phyloP scores from a whole-genome alignment of 2,113 vertebrate species.

The Probosciger aterrimus region DNA sequence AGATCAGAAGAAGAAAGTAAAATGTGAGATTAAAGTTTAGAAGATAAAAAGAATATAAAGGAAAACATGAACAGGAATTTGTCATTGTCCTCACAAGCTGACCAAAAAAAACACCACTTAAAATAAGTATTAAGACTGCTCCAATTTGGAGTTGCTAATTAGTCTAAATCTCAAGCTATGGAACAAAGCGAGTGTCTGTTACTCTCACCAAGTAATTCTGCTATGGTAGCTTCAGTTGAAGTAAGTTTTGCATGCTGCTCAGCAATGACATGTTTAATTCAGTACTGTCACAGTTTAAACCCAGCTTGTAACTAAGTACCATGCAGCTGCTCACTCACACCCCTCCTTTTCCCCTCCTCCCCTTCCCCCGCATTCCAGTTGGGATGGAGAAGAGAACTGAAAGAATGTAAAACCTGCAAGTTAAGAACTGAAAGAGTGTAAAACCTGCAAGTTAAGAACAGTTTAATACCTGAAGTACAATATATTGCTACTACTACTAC shows the following conservation, averaged over 20 bases:
- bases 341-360: neutral
- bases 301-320: neutral
- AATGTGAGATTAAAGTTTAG: neutral
- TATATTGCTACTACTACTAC: neutral
- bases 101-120: neutral
- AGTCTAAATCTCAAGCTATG: neutral
- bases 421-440: neutral
- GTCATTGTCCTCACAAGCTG: neutral
- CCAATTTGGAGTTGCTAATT: neutral
- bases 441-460: neutral
- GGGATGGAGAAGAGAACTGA: neutral
- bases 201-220: neutral
- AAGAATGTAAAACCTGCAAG: neutral
- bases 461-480: neutral
- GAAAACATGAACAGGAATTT: neutral
- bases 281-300: neutral
- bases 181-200: neutral
- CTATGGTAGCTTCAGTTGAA: neutral
- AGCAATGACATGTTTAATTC: no score
- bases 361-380: neutral
- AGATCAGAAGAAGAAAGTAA: neutral
- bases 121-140: neutral
- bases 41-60: neutral
- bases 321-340: neutral
- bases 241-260: neutral